phyloP scores from a whole-genome alignment of 64 coral and sea anemone genomes.

The Pocillopora verrucosa region DNA sequence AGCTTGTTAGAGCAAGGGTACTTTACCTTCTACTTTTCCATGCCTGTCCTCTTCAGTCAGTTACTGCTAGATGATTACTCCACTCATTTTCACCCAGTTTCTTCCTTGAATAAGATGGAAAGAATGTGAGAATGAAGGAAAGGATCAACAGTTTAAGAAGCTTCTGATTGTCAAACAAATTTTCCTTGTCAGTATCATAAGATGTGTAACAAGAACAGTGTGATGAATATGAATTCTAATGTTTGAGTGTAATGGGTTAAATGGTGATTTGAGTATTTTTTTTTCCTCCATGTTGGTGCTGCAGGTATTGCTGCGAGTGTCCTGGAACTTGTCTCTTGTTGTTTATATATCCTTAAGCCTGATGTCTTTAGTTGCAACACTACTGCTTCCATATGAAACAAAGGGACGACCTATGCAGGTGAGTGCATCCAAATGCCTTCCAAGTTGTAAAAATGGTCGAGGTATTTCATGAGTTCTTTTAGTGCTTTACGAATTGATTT shows the following conservation, averaged over 20 bases:
- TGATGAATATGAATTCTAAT: neutral
- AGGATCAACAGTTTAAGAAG: too few species aligned
- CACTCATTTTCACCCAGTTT: too few species aligned
- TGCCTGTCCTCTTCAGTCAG: neutral
- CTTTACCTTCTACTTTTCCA: neutral
- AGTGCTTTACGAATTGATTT: neutral
- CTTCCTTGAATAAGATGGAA: too few species aligned
- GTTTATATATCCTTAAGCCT: constrained; percentile 42
- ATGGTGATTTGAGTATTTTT: neutral
- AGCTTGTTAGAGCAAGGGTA: neutral
- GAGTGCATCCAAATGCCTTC: neutral
- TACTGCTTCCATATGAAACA: constrained; percentile 52
- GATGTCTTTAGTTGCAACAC: constrained; percentile 28
- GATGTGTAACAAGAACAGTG: neutral
- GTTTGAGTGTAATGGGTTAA: too few species aligned
- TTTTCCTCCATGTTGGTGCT: neutral
- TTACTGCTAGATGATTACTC: neutral
- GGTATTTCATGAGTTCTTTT: neutral
- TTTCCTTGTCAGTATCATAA: neutral
- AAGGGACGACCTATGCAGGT: constrained; percentile 58
- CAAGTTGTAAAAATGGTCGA: neutral
- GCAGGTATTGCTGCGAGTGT: constrained; percentile 51
- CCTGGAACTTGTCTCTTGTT: constrained; percentile 30
- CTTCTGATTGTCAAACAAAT: too few species aligned
- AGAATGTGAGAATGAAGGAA: too few species aligned